These are phyloP conservation scores for Chelonoidis abingdonii DNA, from an alignment of 2,113 vertebrate species.

Conservation along the genomic window DNA sequence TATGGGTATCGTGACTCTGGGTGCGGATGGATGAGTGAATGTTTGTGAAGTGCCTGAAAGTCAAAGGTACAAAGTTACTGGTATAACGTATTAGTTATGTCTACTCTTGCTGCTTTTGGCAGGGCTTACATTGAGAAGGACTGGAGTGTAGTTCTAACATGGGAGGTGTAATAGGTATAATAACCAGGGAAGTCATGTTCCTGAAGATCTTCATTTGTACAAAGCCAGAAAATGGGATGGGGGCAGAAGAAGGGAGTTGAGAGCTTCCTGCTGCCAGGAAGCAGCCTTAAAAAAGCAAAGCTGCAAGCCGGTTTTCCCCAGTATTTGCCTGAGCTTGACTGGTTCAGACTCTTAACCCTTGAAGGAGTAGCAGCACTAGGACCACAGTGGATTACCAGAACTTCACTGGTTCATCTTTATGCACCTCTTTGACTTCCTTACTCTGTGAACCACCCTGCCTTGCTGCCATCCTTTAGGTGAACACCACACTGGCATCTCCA, in stretches of 20 bases:
- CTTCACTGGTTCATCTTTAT: background rate
- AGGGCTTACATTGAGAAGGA: constrained; percentile 31
- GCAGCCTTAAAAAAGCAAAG: background rate
- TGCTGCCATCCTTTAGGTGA: background rate
- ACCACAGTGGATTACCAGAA: background rate
- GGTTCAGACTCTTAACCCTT: constrained; percentile 17
- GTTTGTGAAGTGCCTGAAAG: background rate
- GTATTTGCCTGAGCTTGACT: background rate
- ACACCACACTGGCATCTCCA: background rate
- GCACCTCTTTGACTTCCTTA: background rate
- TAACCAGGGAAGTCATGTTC: background rate
- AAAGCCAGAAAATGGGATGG: background rate
- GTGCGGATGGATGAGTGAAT: background rate
- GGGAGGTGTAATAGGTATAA: background rate
- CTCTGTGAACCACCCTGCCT: background rate
- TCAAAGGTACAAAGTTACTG: fast-evolving
- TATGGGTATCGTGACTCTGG: background rate
- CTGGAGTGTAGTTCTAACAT: background rate
- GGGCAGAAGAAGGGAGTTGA: background rate
- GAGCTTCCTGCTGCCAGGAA: background rate
- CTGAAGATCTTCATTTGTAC: background rate
- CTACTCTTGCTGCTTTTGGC: constrained; percentile 22
- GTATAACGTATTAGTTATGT: background rate
- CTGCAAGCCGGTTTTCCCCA: background rate
- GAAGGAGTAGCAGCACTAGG: background rate